Conservation (phyloP, 2,888 invertebrate species). For the Eristalinus sepulchralis region DNA sequence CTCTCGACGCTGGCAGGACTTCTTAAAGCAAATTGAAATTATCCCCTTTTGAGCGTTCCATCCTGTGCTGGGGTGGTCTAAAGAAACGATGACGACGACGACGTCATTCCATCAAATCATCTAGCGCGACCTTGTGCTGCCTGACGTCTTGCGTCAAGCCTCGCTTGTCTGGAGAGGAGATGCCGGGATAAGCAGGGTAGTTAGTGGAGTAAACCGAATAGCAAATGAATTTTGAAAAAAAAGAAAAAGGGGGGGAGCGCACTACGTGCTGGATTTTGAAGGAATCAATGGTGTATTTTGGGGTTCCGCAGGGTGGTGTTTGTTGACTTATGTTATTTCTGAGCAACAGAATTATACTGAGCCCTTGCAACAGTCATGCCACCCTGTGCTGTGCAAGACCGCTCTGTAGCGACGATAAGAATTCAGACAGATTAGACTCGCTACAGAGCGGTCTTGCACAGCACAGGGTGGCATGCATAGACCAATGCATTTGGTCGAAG, state of each 20-base stretch:
- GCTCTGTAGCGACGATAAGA: no score
- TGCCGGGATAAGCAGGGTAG: constrained; percentile 52
- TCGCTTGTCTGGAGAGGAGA: not conserved
- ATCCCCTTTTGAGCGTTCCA: constrained; percentile 39
- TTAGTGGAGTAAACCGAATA: constrained; percentile 61
- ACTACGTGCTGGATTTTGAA: not conserved
- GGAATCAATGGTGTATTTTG: no score
- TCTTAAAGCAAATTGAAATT: constrained; percentile 57
- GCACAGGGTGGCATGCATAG: no score
- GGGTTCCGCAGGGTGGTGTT: not conserved
- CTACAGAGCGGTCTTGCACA: no score
- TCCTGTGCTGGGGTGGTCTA: not conserved
- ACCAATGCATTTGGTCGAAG: no score
- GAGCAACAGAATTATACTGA: not conserved
- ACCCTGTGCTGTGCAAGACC: no score
- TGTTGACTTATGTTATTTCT: not conserved
- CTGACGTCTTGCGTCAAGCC: not conserved
- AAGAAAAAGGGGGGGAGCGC: not conserved
- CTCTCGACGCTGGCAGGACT: constrained; percentile 21
- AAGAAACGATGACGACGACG: not conserved
- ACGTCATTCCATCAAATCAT: constrained; percentile 62
- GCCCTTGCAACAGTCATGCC: not conserved
- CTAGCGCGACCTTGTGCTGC: constrained; percentile 3
- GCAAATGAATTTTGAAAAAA: constrained; percentile 33
- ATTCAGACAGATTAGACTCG: no score